A percentile compares a stretch with the other conserved stretches of the same genome.
These are phyloP conservation scores for Rhipidura dahli DNA, from an alignment of 2,113 vertebrate genomes.

Conservation along the genomic window DNA sequence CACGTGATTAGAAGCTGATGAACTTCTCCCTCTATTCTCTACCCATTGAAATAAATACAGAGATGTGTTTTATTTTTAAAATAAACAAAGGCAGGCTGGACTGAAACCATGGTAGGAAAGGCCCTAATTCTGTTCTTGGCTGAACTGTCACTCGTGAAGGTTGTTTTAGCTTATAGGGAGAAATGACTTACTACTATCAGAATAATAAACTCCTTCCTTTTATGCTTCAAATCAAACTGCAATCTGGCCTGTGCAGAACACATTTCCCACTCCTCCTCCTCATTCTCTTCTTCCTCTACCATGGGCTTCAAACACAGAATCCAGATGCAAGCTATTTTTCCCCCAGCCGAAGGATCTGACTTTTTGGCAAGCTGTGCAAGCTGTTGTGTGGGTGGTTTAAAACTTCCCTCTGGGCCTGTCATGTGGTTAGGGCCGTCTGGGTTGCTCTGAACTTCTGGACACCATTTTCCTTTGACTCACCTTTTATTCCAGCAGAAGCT, in stretches of 20 bases:
- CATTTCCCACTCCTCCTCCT: constrained; percentile 56
- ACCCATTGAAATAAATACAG: constrained; percentile 29
- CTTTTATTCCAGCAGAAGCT: constrained; percentile 60
- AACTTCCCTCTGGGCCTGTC: constrained; percentile 63
- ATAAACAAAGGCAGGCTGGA: constrained; percentile 32
- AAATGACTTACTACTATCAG: constrained; percentile 59
- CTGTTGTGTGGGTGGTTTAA: constrained; percentile 68
- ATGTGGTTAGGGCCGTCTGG: constrained; percentile 70
- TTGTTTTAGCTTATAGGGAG: constrained; percentile 43
- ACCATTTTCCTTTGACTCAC: constrained; percentile 69
- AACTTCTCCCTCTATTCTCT: constrained; percentile 27
- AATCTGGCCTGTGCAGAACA: constrained; percentile 32
- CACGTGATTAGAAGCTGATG: neutral
- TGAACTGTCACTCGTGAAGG: constrained; percentile 2
- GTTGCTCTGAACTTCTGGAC: constrained; percentile 56
- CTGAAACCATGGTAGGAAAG: constrained; percentile 10
- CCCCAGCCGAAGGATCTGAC: constrained; percentile 49
- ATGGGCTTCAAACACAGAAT: constrained; percentile 64
- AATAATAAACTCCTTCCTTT: constrained; percentile 63
- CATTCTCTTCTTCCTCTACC: constrained; percentile 58
- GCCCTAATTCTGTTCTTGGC: constrained; percentile 46
- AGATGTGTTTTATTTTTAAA: constrained; percentile 34
- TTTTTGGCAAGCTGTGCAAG: constrained; percentile 71
- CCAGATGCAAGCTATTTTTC: constrained; percentile 65
- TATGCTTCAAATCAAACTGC: constrained; percentile 54